These are phyloP conservation scores for Siniperca knerii DNA, from an alignment of 2,113 vertebrate species.

Conservation along the genomic window DNA sequence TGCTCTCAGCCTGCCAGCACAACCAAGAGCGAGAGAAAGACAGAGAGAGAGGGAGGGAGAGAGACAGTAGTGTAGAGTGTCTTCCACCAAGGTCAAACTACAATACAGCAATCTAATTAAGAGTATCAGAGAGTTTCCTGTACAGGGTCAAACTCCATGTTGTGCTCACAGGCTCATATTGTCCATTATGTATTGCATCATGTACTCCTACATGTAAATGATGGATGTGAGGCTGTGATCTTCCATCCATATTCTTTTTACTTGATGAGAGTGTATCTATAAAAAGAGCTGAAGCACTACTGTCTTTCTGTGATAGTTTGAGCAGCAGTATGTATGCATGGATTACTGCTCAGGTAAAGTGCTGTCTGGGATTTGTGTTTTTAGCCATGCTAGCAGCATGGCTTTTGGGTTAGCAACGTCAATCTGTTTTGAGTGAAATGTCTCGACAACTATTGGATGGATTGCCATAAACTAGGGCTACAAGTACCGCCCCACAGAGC, in stretches of 20 bases:
- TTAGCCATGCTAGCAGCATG: too few species aligned
- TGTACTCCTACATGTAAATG: constrained; percentile 62
- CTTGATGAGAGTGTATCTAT: constrained; percentile 36
- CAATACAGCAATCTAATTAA: constrained; percentile 83
- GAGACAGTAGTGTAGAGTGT: constrained; percentile 67
- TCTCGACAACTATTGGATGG: not conserved
- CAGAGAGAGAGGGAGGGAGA: constrained; percentile 3
- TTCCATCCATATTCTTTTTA: constrained; percentile 30
- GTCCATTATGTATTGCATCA: constrained; percentile 71
- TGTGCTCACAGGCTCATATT: constrained; percentile 67
- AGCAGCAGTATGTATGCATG: not conserved
- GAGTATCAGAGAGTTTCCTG: constrained; percentile 77
- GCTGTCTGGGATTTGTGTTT: not conserved
- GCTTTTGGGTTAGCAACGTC: not conserved
- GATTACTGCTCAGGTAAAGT: constrained; percentile 2
- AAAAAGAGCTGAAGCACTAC: constrained; percentile 19
- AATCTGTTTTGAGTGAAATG: not conserved
- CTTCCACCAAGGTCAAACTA: constrained; percentile 83
- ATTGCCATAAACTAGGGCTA: not conserved
- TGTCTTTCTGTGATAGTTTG: not conserved
- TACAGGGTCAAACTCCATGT: constrained; percentile 75
- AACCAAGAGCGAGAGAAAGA: constrained; percentile 56
- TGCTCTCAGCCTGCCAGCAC: constrained; percentile 67
- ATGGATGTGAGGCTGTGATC: constrained; percentile 53
- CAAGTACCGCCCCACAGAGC: not conserved